These are phyloP conservation scores for Etheostoma cragini DNA, from an alignment of 2,113 vertebrate species.

Conservation along the genomic window DNA sequence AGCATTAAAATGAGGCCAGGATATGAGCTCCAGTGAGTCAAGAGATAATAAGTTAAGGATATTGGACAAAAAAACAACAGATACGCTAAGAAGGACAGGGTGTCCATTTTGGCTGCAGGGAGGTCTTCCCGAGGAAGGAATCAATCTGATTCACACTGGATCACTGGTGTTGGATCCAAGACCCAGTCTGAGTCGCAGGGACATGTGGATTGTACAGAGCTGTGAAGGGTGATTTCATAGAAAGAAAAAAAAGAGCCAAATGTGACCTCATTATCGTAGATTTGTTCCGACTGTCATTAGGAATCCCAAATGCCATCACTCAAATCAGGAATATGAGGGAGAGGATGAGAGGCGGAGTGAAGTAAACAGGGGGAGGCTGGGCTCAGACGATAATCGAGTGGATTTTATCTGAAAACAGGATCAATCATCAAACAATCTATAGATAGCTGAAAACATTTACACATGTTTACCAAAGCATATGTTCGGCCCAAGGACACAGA, in stretches of 20 bases:
- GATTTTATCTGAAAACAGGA: slow-evolving; percentile 63
- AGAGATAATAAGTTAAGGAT: slow-evolving; percentile 49
- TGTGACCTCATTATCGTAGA: slow-evolving; percentile 93
- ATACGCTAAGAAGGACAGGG: slow-evolving; percentile 45
- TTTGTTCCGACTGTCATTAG: slow-evolving; percentile 96
- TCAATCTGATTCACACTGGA: slow-evolving; percentile 55
- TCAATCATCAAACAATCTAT: slow-evolving; percentile 45
- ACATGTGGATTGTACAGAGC: slow-evolving; percentile 57
- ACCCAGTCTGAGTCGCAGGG: slow-evolving; percentile 35
- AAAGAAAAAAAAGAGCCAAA: slow-evolving; percentile 75
- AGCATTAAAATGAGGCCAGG: slow-evolving; percentile 51
- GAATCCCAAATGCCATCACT: slow-evolving; percentile 92
- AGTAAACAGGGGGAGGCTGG: slow-evolving; percentile 3
- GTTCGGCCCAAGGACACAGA: slow-evolving; percentile 33
- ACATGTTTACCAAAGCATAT: slow-evolving; percentile 1
- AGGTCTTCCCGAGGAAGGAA: slow-evolving; percentile 48
- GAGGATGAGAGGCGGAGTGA: slow-evolving; percentile 75
- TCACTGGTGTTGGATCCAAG: slow-evolving; percentile 47
- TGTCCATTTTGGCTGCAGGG: slow-evolving; percentile 59
- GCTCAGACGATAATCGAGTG: slow-evolving; percentile 55
- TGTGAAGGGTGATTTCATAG: slow-evolving; percentile 83
- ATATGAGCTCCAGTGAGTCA: slow-evolving; percentile 73
- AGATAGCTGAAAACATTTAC: slow-evolving; percentile 23
- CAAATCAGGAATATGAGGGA: slow-evolving; percentile 84
- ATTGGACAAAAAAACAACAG: slow-evolving; percentile 32